Evolutionary conservation across 2,113 vertebrate genomes (phyloP), one percentile per base, ranked within the genome.

Genomic region (Turdus rufiventris): DNA sequence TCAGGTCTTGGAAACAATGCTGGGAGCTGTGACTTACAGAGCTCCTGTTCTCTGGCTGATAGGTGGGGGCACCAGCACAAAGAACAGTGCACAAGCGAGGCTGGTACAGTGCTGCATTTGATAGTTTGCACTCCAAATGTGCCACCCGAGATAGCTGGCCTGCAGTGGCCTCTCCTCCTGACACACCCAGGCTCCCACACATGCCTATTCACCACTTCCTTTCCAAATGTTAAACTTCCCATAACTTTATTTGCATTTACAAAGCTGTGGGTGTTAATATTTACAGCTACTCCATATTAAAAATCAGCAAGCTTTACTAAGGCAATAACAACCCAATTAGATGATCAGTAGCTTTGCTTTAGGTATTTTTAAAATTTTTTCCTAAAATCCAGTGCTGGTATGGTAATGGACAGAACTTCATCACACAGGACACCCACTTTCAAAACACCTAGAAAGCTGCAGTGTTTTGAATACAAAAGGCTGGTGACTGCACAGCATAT

Each of bases 21-120:
- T 2, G 1, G 24, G 10, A 91, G 42, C 47, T 60, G 74, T 23
- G 36, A 63, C 77, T 65, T 29, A 12, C 56, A 76, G 23, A 79
- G 50, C 26, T 91, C 71, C 72, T 77, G 92, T 45, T 92, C 58
- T 73, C 60, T 56, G 23, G 38, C 45, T 54, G 88, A 92, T 77
- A 76, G 0, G 5, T 36, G 75, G 34, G 29, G 38, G 42, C 67
- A 94, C 42, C 62, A 80, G 42, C 85, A 61, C 54, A 42, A 79
- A 65, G 54, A 79, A 42, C 3, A 1, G 34, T 0, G 1, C 12
- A 33, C 23, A 42, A 2, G 28, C 0, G 0, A 88, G 47, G 51
- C 33, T 80, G 56, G 60, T 38, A 56, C 40, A 34, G 47, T 34
- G 85, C 63, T 88, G 40, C 19, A 31, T 74, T 66, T 62, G 91